These are phyloP conservation scores for Phrynosoma blainvillii DNA, from an alignment of 2,113 vertebrate genomes.

Conservation along the genomic window DNA sequence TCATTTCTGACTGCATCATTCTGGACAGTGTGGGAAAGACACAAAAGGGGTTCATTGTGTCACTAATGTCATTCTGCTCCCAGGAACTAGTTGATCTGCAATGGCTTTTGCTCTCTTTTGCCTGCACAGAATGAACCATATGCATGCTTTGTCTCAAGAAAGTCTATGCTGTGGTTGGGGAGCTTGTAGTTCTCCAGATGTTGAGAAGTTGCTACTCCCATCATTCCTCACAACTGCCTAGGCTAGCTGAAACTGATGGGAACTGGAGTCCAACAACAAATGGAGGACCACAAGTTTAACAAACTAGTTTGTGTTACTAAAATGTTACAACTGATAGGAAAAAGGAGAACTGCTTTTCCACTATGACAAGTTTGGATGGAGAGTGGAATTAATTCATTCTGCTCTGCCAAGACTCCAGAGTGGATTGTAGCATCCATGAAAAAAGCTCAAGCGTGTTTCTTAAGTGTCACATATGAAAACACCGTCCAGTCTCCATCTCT, in stretches of 20 bases:
- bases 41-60: constrained; percentile 77
- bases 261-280: not conserved
- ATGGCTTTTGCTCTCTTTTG: constrained; percentile 47
- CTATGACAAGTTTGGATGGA: not conserved
- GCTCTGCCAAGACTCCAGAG: not conserved
- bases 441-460: not conserved
- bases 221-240: not conserved
- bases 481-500: not conserved
- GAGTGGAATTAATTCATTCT: not conserved
- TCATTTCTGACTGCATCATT: constrained; percentile 71
- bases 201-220: not conserved
- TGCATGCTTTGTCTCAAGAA: not conserved
- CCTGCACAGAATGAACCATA: not conserved
- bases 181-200: not conserved
- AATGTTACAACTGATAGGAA: not conserved
- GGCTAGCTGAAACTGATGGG: not conserved
- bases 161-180: not conserved
- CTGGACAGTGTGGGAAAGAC: constrained; percentile 88
- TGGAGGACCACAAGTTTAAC: not conserved
- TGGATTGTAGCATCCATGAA: not conserved
- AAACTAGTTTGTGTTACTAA: not conserved
- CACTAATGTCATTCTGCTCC: constrained; percentile 83
- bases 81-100: constrained; percentile 63
- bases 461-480: constrained; percentile 5
- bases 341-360: not conserved